These are phyloP conservation scores for Catajapyx aquilonaris DNA, from an alignment of 1,140 invertebrate species.

Conservation along the genomic window DNA sequence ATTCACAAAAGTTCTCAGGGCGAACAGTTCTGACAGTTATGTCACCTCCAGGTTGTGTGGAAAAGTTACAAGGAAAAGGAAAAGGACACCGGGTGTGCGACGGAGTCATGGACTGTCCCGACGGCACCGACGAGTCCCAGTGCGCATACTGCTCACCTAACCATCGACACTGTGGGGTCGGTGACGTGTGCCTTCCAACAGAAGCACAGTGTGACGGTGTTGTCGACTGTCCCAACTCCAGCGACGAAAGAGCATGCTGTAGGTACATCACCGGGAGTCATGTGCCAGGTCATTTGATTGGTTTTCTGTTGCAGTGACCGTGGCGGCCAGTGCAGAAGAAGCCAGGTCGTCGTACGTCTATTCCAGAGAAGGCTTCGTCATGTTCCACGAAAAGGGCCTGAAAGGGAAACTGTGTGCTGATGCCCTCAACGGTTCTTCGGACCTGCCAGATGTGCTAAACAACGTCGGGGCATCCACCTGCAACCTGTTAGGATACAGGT, in stretches of 20 bases:
- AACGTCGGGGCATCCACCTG: conserved; percentile 55
- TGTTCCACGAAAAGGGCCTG: conserved; percentile 62
- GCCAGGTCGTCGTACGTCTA: conserved; percentile 33
- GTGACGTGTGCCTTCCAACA: conserved; percentile 44
- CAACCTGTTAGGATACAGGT: conserved; percentile 49
- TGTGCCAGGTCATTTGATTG: not conserved
- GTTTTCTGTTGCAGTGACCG: conserved; percentile 32
- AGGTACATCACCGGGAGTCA: conserved; percentile 25
- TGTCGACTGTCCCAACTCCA: conserved; percentile 60
- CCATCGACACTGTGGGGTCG: conserved; percentile 28
- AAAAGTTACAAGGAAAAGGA: conserved; percentile 42
- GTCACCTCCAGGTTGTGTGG: conserved; percentile 37
- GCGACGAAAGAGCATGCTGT: conserved; percentile 68
- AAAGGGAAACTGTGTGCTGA: conserved; percentile 58
- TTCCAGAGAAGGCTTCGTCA: conserved; percentile 44
- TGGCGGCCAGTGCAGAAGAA: conserved; percentile 33
- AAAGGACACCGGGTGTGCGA: conserved; percentile 58
- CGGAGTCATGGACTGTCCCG: conserved; percentile 62
- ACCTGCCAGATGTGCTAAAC: conserved; percentile 28
- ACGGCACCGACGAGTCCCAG: conserved; percentile 50
- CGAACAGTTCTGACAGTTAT: too few species aligned
- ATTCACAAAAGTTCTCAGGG: conserved; percentile 3
- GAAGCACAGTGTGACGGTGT: conserved; percentile 56
- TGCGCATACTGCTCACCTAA: conserved; percentile 8
- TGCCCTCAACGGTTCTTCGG: conserved; percentile 34